A percentile compares a stretch with the other conserved stretches of the same genome.
phyloP scores from a whole-genome alignment of 1,140 invertebrate genomes.

The Ceratina japonica region DNA sequence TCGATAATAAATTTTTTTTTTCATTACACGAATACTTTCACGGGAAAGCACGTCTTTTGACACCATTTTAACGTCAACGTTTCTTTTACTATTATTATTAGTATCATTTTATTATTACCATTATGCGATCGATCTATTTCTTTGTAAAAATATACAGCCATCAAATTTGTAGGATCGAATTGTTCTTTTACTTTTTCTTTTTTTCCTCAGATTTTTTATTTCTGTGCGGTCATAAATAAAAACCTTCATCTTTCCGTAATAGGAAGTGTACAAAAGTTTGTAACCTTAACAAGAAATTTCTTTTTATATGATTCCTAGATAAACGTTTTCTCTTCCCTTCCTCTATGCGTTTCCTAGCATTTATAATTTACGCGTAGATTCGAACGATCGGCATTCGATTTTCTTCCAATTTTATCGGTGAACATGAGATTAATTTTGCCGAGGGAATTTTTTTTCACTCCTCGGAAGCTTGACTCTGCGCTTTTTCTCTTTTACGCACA shows the following conservation, averaged over 20 bases:
- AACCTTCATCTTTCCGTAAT: conserved; percentile 45
- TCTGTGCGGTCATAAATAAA: conserved; percentile 59
- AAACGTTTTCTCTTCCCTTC: conserved; percentile 48
- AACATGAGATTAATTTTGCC: conserved; percentile 34
- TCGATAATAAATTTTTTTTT: conserved; percentile 36
- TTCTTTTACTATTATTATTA: conserved; percentile 11
- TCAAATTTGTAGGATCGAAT: conserved; percentile 49
- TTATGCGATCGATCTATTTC: conserved; percentile 39
- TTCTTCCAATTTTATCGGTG: not conserved
- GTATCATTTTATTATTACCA: not conserved
- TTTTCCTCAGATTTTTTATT: conserved; percentile 52
- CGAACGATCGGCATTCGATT: conserved; percentile 27
- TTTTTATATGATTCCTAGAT: conserved; percentile 45
- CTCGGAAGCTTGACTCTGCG: conserved; percentile 53
- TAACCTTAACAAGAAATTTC: conserved; percentile 37
- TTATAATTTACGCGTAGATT: conserved; percentile 16
- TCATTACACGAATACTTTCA: conserved; percentile 55
- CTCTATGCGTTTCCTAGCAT: conserved; percentile 25
- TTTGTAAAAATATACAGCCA: conserved; percentile 62
- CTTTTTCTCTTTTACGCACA: not conserved
- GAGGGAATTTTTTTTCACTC: conserved; percentile 25
- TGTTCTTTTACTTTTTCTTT: conserved; percentile 8
- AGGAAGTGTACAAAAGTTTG: conserved; percentile 61
- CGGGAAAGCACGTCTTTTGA: conserved; percentile 52
- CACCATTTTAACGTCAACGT: conserved; percentile 38